Evolutionary conservation across 2,888 invertebrate genomes (phyloP), one percentile per base, ranked within the genome.

Genomic region (Spatulosminthurus flaviceps): DNA sequence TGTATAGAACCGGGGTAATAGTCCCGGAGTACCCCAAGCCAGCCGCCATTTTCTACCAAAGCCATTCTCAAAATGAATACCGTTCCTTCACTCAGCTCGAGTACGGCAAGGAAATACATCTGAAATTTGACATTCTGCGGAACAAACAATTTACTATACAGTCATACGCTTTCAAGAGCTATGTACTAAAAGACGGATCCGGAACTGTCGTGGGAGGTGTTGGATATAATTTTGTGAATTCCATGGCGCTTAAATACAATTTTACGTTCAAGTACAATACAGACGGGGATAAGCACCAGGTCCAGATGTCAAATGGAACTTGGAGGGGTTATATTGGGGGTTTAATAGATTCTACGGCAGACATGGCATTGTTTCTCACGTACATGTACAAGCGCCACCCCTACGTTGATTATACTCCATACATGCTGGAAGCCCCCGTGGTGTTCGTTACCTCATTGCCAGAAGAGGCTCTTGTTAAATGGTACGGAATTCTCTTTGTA

Each of bases 181-280:
- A 60, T 9, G 16, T 60, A 4, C 4, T 21, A 21, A 60, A 5
- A 60, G 4, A 7, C 4, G 16, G 16, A 13, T 60, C 19, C 16
- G 60, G 60, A 4, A 7, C 19, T 21, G n/a, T 16, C 60, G 60
- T 60, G 19, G 60, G 60, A 5, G 60, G 60, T 9, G 4, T 60
- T 7, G 60, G 60, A 2, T 60, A 60, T 16, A 67, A 26, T 67
- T 21, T 26, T 26, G 28, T 22, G 7, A 28, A 1, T 11, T 89
- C 60, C 16, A 7, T 60, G 5, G 60, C 60, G 2, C 4, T 9
- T 9, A 60, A 19, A 60, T 19, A 21, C 21, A 60, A 42, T 42
- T 69, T 60, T 64, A 41, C 34, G 24, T 71, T 67, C 5, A 19
- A 70, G 7, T n/a, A 16, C 34, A 1, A 13, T 28, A n/a, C 21